Conservation (phyloP, 2,888 invertebrate species). For the Erebia palarica region DNA sequence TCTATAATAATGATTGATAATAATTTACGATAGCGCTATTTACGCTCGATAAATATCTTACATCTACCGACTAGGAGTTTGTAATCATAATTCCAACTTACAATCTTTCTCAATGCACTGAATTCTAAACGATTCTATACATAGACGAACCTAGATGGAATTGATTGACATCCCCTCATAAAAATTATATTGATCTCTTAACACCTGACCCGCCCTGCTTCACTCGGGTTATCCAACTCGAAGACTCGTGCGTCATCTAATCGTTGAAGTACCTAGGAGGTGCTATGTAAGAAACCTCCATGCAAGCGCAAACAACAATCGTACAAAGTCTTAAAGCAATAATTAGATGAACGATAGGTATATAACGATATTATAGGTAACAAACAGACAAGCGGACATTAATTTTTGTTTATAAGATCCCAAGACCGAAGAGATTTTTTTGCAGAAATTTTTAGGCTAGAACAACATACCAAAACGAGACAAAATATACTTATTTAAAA, state of each 20-base stretch:
- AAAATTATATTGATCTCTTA: neutral
- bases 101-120: conserved; percentile 19
- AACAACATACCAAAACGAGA: conserved; percentile 30
- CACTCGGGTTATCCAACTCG: too few relatives aligned
- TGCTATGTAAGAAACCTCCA: too few relatives aligned
- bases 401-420: neutral
- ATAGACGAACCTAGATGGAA: conserved; percentile 39
- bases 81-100: neutral
- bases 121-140: conserved; percentile 33
- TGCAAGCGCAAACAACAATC: too few relatives aligned
- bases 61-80: neutral
- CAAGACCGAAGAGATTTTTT: neutral
- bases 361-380: too few relatives aligned
- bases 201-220: too few relatives aligned
- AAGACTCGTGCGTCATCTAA: too few relatives aligned
- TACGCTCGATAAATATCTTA: conserved; percentile 10
- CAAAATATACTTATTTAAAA: conserved; percentile 31
- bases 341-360: too few relatives aligned
- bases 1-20: conserved; percentile 22
- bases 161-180: conserved; percentile 23
- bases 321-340: too few relatives aligned
- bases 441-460: conserved; percentile 24
- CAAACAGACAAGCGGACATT: neutral
- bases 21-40: conserved; percentile 17
- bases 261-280: too few relatives aligned